phyloP scores from a whole-genome alignment of 2,113 vertebrate genomes.

The Rhabdornis inornatus region DNA sequence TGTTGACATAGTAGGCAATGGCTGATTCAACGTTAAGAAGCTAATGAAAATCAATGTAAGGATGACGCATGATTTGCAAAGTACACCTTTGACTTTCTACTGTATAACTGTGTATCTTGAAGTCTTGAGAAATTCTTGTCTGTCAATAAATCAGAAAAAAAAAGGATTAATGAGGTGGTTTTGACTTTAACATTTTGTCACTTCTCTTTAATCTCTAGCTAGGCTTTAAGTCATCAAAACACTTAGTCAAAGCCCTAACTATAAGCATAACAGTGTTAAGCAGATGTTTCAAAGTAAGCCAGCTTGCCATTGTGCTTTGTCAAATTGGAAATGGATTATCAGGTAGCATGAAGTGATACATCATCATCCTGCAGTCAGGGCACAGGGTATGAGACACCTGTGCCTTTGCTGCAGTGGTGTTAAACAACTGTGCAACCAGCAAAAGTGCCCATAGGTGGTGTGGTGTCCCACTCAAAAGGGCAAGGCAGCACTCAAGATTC shows the following conservation, averaged over 20 bases:
- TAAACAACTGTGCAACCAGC: neutral
- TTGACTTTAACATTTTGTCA: neutral
- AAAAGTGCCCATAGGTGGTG: rapidly evolving
- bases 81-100: conserved; percentile 23
- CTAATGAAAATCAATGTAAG: conserved; percentile 26
- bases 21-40: conserved; percentile 3
- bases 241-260: neutral
- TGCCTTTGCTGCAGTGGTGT: neutral
- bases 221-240: neutral
- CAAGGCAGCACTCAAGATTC: neutral
- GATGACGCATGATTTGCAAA: neutral
- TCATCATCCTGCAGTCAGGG: neutral
- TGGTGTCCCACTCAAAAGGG: neutral
- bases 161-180: neutral
- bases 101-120: neutral
- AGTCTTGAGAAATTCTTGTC: neutral
- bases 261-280: neutral
- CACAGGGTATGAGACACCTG: neutral
- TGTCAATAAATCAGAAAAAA: neutral
- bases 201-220: neutral
- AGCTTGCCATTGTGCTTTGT: neutral
- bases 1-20: conserved; percentile 17
- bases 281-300: neutral
- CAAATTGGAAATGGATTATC: neutral
- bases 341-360: neutral